A percentile compares a stretch with the other conserved stretches of the same genome.
These are phyloP conservation scores for Peromyscus polionotus DNA, from an alignment of 2,113 vertebrate genomes.

Conservation along the genomic window DNA sequence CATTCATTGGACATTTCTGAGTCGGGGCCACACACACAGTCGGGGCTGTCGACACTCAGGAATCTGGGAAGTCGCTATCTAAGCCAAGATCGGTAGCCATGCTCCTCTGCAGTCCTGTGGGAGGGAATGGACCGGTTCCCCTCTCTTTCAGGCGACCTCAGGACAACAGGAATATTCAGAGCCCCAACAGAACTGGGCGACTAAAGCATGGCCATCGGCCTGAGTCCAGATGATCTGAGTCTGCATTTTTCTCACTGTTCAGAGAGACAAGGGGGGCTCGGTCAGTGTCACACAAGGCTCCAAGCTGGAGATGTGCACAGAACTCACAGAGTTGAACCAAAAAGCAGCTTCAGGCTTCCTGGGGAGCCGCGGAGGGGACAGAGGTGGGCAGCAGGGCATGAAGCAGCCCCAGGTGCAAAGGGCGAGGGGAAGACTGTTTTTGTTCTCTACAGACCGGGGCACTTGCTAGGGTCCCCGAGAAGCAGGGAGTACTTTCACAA, in stretches of 20 bases:
- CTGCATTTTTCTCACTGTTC: neutral
- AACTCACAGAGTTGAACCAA: neutral
- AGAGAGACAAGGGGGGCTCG: neutral
- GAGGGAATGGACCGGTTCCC: neutral
- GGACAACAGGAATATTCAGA: neutral
- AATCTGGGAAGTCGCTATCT: neutral
- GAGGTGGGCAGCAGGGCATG: neutral
- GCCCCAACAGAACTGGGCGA: neutral
- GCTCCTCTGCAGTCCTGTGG: neutral
- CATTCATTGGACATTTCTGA: neutral
- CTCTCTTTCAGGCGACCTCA: neutral
- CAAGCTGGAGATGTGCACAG: neutral
- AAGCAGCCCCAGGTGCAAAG: neutral
- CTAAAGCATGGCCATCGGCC: neutral
- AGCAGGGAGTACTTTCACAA: neutral
- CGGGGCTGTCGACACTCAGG: neutral
- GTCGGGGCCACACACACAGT: neutral
- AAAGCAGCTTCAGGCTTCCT: neutral
- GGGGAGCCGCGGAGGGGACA: neutral
- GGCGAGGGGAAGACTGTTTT: neutral
- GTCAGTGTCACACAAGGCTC: neutral
- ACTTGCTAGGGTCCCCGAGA: neutral
- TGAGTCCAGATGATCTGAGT: fast-evolving
- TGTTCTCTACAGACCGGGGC: too few relatives aligned
- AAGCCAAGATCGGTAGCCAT: neutral